phyloP scores from a whole-genome alignment of 2,113 vertebrate species.

The Phycodurus eques region DNA sequence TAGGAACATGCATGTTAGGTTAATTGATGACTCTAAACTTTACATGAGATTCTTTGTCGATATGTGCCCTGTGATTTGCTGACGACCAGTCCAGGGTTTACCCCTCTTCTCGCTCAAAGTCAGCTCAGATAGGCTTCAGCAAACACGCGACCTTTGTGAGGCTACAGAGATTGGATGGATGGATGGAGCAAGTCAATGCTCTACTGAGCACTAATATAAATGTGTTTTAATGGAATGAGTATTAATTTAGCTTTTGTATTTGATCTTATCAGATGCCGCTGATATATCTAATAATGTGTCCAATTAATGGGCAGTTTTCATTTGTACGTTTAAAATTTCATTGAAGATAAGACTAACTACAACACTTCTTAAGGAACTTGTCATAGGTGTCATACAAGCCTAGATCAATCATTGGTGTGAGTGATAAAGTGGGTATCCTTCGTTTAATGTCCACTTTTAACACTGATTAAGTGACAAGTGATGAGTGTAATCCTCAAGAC shows the following conservation, averaged over 20 bases:
- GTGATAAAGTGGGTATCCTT: conserved; percentile 12
- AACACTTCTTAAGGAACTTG: background rate
- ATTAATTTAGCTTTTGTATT: background rate
- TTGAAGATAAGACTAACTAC: background rate
- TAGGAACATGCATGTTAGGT: too few species aligned
- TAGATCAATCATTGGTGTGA: background rate
- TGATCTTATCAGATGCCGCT: background rate
- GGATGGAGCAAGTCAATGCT: background rate
- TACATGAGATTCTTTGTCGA: too few species aligned
- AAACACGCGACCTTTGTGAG: too few species aligned
- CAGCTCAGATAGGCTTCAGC: too few species aligned
- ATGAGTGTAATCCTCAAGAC: conserved; percentile 46
- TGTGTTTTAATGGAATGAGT: background rate
- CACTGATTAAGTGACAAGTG: conserved; percentile 31
- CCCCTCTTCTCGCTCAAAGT: too few species aligned
- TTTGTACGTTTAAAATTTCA: background rate
- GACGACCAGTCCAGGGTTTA: too few species aligned
- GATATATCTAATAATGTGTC: background rate
- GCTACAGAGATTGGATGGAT: too few species aligned
- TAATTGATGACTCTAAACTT: too few species aligned
- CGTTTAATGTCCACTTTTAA: conserved; percentile 29
- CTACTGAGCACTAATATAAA: background rate
- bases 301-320: background rate
- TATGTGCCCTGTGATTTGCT: too few species aligned
- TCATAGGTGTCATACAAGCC: background rate